Percentiles rank a stretch among this genome's conserved stretches.
Evolutionary conservation across 1,140 invertebrate genomes (phyloP).

Genomic region (Procambarus clarkii): DNA sequence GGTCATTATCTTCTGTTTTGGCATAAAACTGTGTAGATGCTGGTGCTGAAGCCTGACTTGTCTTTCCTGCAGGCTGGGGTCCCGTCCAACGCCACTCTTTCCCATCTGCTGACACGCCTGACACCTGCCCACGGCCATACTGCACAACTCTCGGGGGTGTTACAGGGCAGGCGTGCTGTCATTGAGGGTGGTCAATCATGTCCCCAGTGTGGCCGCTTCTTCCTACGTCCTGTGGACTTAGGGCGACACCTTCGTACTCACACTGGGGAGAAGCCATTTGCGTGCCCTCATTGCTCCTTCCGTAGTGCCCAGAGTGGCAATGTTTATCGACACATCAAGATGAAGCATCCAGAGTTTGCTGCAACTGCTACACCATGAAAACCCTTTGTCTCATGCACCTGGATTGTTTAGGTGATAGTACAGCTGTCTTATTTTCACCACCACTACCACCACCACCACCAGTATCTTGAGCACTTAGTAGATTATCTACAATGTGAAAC

Average conservation of each 20-base stretch:
- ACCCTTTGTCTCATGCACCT: background rate
- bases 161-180: constrained; percentile 2
- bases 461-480: background rate
- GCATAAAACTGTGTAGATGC: constrained; percentile 17
- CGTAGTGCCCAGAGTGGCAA: constrained; percentile 71
- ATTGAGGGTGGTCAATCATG: constrained; percentile 54
- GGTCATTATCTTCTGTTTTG: constrained; percentile 5
- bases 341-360: constrained; percentile 53
- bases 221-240: constrained; percentile 80
- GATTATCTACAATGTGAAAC: background rate
- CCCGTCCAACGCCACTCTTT: constrained; percentile 47
- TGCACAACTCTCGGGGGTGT: background rate
- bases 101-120: constrained; percentile 52
- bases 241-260: constrained; percentile 83
- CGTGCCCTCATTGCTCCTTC: constrained; percentile 77
- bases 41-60: constrained; percentile 58
- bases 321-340: constrained; percentile 69
- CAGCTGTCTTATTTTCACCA: background rate
- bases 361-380: constrained; percentile 10
- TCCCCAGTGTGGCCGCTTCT: constrained; percentile 65
- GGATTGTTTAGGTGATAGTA: constrained; percentile 3
- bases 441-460: background rate
- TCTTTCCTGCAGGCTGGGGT: constrained; percentile 65
- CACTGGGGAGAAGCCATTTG: constrained; percentile 78
- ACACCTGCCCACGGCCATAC: constrained; percentile 35